Conservation (phyloP, 2,888 invertebrate species). For the Lagria hirta region DNA sequence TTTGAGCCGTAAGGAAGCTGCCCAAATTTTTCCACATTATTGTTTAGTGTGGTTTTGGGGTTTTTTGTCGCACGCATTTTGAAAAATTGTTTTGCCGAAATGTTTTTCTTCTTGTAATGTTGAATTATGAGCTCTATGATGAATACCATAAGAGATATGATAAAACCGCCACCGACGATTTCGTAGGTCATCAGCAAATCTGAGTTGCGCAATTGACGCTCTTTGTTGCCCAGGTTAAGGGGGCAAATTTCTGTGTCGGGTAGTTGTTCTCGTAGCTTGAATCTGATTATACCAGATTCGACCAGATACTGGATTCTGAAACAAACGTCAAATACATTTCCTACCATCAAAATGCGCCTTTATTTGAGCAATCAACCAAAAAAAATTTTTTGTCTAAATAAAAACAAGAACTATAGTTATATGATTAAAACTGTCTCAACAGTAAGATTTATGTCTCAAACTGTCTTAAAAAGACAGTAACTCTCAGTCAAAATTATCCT, state of each 20-base stretch:
- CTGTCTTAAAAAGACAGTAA: too few relatives aligned
- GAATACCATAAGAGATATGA: conserved; percentile 66
- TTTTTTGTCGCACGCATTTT: conserved; percentile 8
- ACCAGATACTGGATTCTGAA: conserved; percentile 67
- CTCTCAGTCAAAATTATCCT: too few relatives aligned
- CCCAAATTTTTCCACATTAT: conserved; percentile 26
- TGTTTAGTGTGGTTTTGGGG: too few relatives aligned
- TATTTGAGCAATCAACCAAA: too few relatives aligned
- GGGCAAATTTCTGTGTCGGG: conserved; percentile 81
- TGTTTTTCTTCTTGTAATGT: conserved; percentile 5
- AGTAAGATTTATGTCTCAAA: too few relatives aligned
- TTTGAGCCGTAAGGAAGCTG: conserved; percentile 7
- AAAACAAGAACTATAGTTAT: too few relatives aligned
- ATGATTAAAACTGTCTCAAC: too few relatives aligned
- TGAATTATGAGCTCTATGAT: conserved; percentile 60
- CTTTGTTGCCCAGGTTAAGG: conserved; percentile 75
- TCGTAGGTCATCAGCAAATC: conserved; percentile 80
- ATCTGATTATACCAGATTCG: conserved; percentile 75
- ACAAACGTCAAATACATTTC: conserved; percentile 31
- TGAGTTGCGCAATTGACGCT: conserved; percentile 72
- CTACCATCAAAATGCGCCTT: too few relatives aligned
- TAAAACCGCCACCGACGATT: conserved; percentile 71
- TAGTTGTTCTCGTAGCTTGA: conserved; percentile 62
- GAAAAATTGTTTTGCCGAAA: conserved; percentile 4
- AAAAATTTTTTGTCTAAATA: too few relatives aligned